Percentiles rank a stretch among this genome's conserved stretches.
Evolutionary conservation across 2,888 invertebrate genomes (phyloP).

Genomic region (Unio delphinus): DNA sequence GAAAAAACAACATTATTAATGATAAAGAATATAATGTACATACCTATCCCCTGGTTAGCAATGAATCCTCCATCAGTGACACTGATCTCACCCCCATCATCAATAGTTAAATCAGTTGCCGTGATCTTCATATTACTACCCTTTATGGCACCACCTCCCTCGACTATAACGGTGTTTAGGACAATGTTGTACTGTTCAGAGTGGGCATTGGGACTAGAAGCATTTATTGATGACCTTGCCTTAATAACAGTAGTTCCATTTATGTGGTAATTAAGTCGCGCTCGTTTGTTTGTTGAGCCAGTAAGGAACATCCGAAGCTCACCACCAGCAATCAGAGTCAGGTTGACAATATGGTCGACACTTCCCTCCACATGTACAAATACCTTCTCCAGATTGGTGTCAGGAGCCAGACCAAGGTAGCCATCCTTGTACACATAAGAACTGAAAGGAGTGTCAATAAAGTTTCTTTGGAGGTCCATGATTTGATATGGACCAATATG

Average conservation of each 20-base stretch:
- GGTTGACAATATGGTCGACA: constrained; percentile 52
- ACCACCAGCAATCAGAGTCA: constrained; percentile 55
- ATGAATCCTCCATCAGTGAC: constrained; percentile 55
- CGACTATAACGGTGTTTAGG: constrained; percentile 44
- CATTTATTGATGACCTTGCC: constrained; percentile 49
- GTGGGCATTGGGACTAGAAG: constrained; percentile 48
- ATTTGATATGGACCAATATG: constrained; percentile 56
- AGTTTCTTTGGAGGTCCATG: constrained; percentile 48
- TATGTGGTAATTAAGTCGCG: constrained; percentile 41
- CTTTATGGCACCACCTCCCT: constrained; percentile 51
- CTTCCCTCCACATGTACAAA: constrained; percentile 55
- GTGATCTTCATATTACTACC: constrained; percentile 48
- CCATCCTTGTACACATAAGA: constrained; percentile 53
- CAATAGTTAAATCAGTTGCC: constrained; percentile 47
- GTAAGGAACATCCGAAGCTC: constrained; percentile 46
- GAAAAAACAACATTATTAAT: too few species aligned
- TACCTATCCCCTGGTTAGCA: constrained; percentile 46
- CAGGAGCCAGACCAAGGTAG: constrained; percentile 54
- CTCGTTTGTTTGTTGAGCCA: constrained; percentile 48
- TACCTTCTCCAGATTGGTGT: constrained; percentile 50
- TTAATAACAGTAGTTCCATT: constrained; percentile 52
- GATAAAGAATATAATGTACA: constrained; percentile 2
- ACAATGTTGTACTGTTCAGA: constrained; percentile 40
- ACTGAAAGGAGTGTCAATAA: constrained; percentile 57
- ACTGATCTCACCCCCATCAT: constrained; percentile 56